Evolutionary conservation across 2,888 invertebrate species (phyloP), one percentile per base, ranked within the genome.

Genomic region (Melieria omissa): DNA sequence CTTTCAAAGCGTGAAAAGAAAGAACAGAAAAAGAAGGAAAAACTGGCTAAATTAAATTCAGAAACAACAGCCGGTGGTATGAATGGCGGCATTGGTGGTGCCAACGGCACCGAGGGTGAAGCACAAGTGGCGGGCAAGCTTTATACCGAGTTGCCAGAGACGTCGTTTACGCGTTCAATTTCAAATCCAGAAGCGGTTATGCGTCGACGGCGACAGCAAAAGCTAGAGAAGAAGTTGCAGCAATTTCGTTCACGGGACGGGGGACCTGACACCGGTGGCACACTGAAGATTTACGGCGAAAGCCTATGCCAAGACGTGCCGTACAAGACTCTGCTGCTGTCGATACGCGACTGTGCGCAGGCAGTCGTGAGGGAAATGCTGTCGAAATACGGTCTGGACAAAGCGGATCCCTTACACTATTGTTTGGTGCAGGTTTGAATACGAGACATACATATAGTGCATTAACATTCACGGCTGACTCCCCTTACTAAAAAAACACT

Each of bases 101-200:
- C 72, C 8, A 73, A 75, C 64, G 79, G 74, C 16, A 76, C 89
- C 73, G 93, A 94, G 84, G 80, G 81, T 46, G 93, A 93, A 81
- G 80, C 92, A 84, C 91, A 93, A 65, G 95, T 96, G 14, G 96
- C 97, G 2, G 96, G 96, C 84, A 97, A 96, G 88, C 89, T 97
- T 73, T 97, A 97, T 82, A 95, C 94, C 92, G 98, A 98, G 89
- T 88, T 99, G 80, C 99, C 99, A 44, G 98, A 99, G 88, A 98
- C 98, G 66, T 98, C 97, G 81, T 99, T 99, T 88, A 99, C 99
- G 64, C 91, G 99, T 82, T 98, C 98, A 81, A 99, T 99, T 86
- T 99, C 98, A 76, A 99, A 99, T 89, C 99, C 99, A 4, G 99
- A 99, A 89, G 98, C 98, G 74, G 99, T 99, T 80, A 99, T 99